These are phyloP conservation scores for Apocrypta bakeri DNA, from an alignment of 1,140 invertebrate species.

Conservation along the genomic window DNA sequence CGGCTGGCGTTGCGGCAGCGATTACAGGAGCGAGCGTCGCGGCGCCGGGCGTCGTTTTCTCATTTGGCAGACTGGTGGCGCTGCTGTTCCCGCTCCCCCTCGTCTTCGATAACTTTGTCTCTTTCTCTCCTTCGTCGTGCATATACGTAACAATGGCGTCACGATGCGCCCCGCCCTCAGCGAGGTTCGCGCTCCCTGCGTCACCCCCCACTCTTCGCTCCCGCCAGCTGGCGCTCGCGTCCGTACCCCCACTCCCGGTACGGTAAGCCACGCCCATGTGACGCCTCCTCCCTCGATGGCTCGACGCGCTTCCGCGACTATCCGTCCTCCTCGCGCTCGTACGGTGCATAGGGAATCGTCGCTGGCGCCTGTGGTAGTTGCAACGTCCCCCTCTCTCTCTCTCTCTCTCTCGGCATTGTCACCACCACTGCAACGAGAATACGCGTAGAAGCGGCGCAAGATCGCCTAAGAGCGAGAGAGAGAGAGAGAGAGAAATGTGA, in stretches of 20 bases:
- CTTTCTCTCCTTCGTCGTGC: constrained; percentile 44
- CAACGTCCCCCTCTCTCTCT: not conserved
- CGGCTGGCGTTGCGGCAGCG: constrained; percentile 64
- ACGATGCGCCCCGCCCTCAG: constrained; percentile 51
- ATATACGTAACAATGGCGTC: constrained; percentile 57
- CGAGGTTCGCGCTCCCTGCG: constrained; percentile 30
- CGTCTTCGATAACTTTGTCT: not conserved
- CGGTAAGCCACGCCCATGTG: constrained; percentile 49
- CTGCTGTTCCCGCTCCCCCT: not conserved
- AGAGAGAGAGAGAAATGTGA: constrained; percentile 42
- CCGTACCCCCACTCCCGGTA: constrained; percentile 48
- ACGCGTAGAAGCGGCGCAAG: not conserved
- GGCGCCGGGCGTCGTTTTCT: constrained; percentile 54
- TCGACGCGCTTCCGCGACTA: not conserved
- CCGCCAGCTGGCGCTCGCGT: constrained; percentile 41
- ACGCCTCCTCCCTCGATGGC: constrained; percentile 30
- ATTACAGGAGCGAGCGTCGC: constrained; percentile 34
- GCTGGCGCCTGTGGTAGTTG: not conserved
- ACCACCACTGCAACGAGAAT: not conserved
- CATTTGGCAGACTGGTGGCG: constrained; percentile 16
- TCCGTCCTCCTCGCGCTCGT: not conserved
- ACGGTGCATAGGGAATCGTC: not conserved
- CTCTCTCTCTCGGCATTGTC: not conserved
- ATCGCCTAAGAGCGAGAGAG: constrained; percentile 23
- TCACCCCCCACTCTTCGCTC: not conserved